Evolutionary conservation across 2,113 vertebrate genomes (phyloP).

Genomic region (Stictonetta naevosa): DNA sequence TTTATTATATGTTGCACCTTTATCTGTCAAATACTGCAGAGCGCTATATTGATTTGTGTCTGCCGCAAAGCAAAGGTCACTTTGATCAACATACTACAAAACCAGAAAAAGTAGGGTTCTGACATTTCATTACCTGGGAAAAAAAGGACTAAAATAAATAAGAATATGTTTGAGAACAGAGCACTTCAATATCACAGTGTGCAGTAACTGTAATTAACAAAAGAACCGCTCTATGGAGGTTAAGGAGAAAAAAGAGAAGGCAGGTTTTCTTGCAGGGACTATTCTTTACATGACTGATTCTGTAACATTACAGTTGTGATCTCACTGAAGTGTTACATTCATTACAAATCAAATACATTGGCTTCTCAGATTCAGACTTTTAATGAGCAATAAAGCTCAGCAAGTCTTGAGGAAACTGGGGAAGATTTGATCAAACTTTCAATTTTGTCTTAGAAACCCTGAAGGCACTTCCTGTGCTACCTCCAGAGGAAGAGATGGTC

Average conservation of each 20-base stretch:
- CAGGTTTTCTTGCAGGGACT: conserved; percentile 66
- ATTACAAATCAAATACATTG: conserved; percentile 36
- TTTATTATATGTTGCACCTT: conserved; percentile 91
- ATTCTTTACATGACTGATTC: conserved; percentile 75
- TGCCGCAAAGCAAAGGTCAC: conserved; percentile 87
- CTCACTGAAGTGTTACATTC: conserved; percentile 63
- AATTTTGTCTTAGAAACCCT: neutral
- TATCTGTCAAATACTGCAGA: conserved; percentile 84
- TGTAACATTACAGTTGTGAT: conserved; percentile 77
- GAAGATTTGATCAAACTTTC: neutral
- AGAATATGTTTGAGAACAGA: conserved; percentile 85
- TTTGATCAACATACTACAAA: conserved; percentile 88
- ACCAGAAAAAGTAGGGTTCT: conserved; percentile 81
- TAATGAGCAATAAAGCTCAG: conserved; percentile 19
- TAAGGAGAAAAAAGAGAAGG: conserved; percentile 67
- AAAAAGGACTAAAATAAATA: conserved; percentile 84
- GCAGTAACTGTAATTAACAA: conserved; percentile 90
- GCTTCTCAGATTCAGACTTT: conserved; percentile 36
- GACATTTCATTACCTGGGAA: conserved; percentile 90
- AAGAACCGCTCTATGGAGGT: conserved; percentile 79
- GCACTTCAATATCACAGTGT: conserved; percentile 81
- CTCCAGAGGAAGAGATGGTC: neutral
- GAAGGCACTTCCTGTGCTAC: neutral
- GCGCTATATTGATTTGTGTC: conserved; percentile 89
- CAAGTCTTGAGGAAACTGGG: neutral